These are phyloP conservation scores for Gymnoscelis rufifasciata DNA, from an alignment of 2,888 invertebrate genomes.

Conservation along the genomic window DNA sequence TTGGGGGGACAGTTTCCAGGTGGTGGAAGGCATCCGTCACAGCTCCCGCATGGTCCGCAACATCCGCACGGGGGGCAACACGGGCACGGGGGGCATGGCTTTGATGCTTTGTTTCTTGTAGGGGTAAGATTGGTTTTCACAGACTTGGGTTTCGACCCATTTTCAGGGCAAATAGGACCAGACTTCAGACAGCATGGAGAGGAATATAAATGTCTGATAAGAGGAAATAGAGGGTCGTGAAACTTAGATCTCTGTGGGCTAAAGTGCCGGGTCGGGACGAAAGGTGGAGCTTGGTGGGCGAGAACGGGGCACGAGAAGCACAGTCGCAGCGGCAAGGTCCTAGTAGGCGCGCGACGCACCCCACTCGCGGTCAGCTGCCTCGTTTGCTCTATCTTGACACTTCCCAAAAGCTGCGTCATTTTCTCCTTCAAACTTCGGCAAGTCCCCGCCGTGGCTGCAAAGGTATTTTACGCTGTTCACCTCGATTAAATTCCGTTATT, in stretches of 20 bases:
- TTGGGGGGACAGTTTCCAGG: constrained; percentile 53
- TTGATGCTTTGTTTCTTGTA: too few species aligned
- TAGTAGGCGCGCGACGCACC: constrained; percentile 24
- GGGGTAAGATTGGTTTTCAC: not conserved
- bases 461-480: constrained; percentile 60
- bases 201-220: constrained; percentile 6
- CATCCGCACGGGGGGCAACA: not conserved
- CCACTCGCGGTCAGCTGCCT: constrained; percentile 33
- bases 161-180: constrained; percentile 2
- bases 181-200: constrained; percentile 17
- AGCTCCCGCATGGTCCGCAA: constrained; percentile 19
- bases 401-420: constrained; percentile 33
- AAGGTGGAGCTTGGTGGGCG: constrained; percentile 24
- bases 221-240: constrained; percentile 13
- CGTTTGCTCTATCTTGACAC: constrained; percentile 36
- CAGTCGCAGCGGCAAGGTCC: constrained; percentile 31
- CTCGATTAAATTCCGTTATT: constrained; percentile 42
- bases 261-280: constrained; percentile 28
- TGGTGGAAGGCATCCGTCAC: constrained; percentile 50
- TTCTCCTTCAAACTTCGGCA: constrained; percentile 43
- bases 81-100: too few species aligned
- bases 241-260: constrained; percentile 30
- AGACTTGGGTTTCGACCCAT: not conserved
- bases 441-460: constrained; percentile 57
- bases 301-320: constrained; percentile 48